phyloP scores from a whole-genome alignment of 2,888 invertebrate genomes.

The Norana najaformis region DNA sequence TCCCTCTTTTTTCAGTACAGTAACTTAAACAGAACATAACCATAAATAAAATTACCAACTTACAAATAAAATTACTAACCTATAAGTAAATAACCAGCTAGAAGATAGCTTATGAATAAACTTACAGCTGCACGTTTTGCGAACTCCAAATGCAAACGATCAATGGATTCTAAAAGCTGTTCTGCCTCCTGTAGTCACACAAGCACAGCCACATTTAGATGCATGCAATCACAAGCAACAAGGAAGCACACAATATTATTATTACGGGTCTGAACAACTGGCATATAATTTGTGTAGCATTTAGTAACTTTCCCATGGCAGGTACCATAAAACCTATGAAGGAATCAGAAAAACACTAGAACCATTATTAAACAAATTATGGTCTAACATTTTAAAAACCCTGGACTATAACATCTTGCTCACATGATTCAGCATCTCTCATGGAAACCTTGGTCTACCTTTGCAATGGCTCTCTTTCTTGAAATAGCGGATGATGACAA shows the following conservation, averaged over 20 bases:
- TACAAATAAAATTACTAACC: neutral
- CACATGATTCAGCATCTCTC: no score
- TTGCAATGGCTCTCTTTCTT: no score
- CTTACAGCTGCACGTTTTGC: conserved; percentile 77
- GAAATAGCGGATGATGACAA: no score
- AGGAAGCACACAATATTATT: neutral
- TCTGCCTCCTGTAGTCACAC: conserved; percentile 55
- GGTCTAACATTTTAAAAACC: no score
- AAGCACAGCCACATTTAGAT: conserved; percentile 44
- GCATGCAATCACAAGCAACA: neutral
- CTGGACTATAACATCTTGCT: no score
- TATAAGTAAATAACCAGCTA: neutral
- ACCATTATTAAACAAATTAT: no score
- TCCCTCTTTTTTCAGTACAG: no score
- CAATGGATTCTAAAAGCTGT: conserved; percentile 60
- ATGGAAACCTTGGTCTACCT: no score
- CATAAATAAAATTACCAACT: neutral
- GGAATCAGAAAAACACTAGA: no score
- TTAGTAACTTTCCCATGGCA: no score
- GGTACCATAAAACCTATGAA: no score
- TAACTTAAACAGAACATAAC: neutral
- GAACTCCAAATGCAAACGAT: conserved; percentile 42
- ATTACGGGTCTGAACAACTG: neutral
- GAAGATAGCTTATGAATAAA: conserved; percentile 62
- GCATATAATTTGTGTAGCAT: neutral